phyloP scores from a whole-genome alignment of 2,797 vertebrate species.

The Adrianichthys oophorus region DNA sequence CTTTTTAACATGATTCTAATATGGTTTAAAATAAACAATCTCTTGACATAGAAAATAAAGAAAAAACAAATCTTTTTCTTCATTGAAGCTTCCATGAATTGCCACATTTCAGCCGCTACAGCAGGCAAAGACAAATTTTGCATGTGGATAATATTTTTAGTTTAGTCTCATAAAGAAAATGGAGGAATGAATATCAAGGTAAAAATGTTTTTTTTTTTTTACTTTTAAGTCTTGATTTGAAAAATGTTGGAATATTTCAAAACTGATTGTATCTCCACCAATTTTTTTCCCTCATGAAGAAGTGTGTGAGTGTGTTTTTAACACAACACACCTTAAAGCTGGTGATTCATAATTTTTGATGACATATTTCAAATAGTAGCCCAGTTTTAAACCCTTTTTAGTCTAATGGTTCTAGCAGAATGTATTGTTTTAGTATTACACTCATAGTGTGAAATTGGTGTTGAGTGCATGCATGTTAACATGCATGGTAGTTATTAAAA shows the following conservation, averaged over 20 bases:
- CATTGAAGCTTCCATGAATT: constrained; percentile 54
- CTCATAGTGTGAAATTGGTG: constrained; percentile 57
- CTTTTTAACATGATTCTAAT: constrained; percentile 76
- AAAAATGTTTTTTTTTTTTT: constrained; percentile 22
- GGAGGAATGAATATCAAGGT: constrained; percentile 14
- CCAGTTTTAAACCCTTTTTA: constrained; percentile 53
- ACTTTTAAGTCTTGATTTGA: constrained; percentile 45
- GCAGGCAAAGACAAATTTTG: constrained; percentile 81
- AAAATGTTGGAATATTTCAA: constrained; percentile 52
- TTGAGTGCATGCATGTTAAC: constrained; percentile 56
- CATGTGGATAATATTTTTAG: constrained; percentile 48
- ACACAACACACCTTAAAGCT: constrained; percentile 69
- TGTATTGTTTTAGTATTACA: constrained; percentile 61
- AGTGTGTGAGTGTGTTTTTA: constrained; percentile 35
- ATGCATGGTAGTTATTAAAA: constrained; percentile 50
- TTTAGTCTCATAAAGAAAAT: constrained; percentile 47
- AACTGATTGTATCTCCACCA: constrained; percentile 40
- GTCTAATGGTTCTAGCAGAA: constrained; percentile 50
- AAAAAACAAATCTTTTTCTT: constrained; percentile 40
- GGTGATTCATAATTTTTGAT: constrained; percentile 62
- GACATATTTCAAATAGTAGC: constrained; percentile 58
- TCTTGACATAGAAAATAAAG: not conserved
- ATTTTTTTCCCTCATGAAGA: constrained; percentile 48
- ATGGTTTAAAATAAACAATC: constrained; percentile 51
- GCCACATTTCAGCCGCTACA: constrained; percentile 73